Percentiles rank a stretch among this genome's conserved stretches.
Conservation (phyloP, 2,888 invertebrate species). For the Choristoneura rosaceana region DNA sequence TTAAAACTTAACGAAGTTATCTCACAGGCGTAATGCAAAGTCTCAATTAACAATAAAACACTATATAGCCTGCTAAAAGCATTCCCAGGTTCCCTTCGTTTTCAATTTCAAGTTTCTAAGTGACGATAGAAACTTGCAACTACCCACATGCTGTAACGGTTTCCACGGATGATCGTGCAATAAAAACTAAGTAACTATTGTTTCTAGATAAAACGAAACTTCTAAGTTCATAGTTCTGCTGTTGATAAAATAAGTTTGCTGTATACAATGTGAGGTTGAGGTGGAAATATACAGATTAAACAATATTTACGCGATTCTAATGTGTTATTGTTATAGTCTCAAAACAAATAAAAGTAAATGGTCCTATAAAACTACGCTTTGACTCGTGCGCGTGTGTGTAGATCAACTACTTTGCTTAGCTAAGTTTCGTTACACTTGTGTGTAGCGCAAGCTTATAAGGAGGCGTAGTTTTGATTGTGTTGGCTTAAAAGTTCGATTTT, state of each 20-base stretch:
- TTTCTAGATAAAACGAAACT: conserved; percentile 29
- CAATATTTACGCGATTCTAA: background rate
- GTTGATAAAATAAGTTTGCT: conserved; percentile 26
- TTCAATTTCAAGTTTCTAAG: conserved; percentile 34
- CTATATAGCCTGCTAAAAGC: conserved; percentile 26
- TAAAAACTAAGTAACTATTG: conserved; percentile 34
- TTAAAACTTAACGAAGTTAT: background rate
- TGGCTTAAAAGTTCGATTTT: no score
- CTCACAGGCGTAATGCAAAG: background rate
- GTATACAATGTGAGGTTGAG: background rate
- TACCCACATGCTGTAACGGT: conserved; percentile 15
- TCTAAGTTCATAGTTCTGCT: conserved; percentile 17
- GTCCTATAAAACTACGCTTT: no score
- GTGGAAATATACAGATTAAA: background rate
- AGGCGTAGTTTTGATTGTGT: no score
- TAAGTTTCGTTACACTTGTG: no score
- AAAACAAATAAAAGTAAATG: background rate
- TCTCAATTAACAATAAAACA: conserved; percentile 24
- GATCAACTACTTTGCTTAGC: no score
- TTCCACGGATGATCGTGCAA: conserved; percentile 13
- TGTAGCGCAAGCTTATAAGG: no score
- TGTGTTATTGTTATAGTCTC: background rate
- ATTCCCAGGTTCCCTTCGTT: conserved; percentile 26
- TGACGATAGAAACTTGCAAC: conserved; percentile 22
- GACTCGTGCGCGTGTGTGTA: no score